These are phyloP conservation scores for Papio anubis DNA, from an alignment of 2,113 vertebrate species.

Conservation along the genomic window DNA sequence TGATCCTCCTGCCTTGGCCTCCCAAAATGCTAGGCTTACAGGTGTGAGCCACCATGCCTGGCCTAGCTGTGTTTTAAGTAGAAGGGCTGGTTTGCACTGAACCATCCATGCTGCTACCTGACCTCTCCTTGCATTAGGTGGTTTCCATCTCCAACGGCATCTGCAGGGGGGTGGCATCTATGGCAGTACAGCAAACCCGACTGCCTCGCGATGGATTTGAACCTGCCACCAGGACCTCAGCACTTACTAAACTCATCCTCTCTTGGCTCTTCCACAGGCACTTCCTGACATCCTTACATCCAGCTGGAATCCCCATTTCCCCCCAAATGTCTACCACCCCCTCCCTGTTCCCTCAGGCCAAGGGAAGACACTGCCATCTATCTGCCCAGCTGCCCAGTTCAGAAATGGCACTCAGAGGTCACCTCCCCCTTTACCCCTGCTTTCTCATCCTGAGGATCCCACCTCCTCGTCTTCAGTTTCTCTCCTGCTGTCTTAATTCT, in stretches of 20 bases:
- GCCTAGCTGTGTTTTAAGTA: not conserved
- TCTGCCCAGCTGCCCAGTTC: not conserved
- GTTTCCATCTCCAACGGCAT: not conserved
- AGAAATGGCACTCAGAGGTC: not conserved
- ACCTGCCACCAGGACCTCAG: not conserved
- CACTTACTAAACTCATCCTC: too few species aligned
- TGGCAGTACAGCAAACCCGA: not conserved
- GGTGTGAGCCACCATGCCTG: too few species aligned
- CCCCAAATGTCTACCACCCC: not conserved
- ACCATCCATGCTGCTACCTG: rapidly evolving
- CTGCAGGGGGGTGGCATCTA: not conserved
- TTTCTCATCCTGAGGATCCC: not conserved
- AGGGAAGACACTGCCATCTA: slow-evolving; percentile 20
- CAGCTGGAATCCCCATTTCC: too few species aligned
- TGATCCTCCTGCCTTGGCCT: too few species aligned
- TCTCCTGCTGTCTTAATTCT: slow-evolving; percentile 60
- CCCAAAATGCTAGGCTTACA: too few species aligned
- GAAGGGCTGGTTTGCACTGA: not conserved
- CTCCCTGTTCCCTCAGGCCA: not conserved
- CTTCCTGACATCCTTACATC: not conserved
- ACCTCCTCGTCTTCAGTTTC: not conserved
- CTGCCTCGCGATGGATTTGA: not conserved
- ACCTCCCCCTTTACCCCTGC: not conserved
- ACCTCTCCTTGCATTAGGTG: not conserved
- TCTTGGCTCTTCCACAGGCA: rapidly evolving